A percentile compares a stretch with the other conserved stretches of the same genome.
These are phyloP conservation scores for Caenorhabditis remanei DNA, from an alignment of 1,140 invertebrate genomes.

Conservation along the genomic window DNA sequence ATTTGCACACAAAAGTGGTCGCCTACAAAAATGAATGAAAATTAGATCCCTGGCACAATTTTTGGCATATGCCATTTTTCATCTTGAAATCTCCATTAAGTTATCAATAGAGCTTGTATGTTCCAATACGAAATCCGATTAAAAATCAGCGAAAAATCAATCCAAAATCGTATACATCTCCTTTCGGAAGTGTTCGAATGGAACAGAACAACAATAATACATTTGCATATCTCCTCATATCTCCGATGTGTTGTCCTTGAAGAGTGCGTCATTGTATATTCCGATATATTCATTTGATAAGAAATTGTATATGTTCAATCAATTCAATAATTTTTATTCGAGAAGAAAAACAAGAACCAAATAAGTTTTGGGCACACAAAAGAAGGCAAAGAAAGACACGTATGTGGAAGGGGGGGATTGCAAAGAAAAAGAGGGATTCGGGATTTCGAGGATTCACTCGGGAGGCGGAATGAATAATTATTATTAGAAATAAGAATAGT, in stretches of 20 bases:
- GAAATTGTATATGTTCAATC: not conserved
- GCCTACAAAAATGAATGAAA: no score
- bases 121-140: no score
- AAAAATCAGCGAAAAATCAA: no score
- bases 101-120: no score
- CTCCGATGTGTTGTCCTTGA: conserved; percentile 10
- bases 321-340: not conserved
- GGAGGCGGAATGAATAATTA: not conserved
- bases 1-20: no score
- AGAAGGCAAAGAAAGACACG: conserved; percentile 26
- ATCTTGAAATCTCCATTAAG: no score
- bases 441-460: not conserved
- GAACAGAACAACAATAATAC: not conserved
- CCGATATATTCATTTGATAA: conserved; percentile 8
- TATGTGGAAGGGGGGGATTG: conserved; percentile 5
- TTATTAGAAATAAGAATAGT: not conserved
- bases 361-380: no score
- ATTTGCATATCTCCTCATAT: conserved; percentile 9
- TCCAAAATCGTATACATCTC: not conserved
- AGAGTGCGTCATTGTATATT: not conserved
- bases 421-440: not conserved
- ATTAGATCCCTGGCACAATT: no score
- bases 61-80: no score
- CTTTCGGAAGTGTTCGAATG: not conserved
- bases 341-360: not conserved